Conservation (phyloP, 1,140 invertebrate species). For the Andrena cerasifolii region DNA sequence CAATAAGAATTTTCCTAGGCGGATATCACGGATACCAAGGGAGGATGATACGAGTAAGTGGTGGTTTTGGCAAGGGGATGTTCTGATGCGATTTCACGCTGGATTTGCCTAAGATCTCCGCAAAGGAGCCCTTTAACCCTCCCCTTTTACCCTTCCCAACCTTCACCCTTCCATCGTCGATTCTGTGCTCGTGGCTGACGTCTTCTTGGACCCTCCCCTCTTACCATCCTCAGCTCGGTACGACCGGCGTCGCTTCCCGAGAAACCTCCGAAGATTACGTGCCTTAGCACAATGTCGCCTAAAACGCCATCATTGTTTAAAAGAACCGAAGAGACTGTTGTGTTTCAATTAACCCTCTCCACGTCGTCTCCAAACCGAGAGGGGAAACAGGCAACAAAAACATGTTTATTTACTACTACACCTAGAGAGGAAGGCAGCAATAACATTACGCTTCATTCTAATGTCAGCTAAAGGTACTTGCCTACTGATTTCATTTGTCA, state of each 20-base stretch:
- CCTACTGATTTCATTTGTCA: too few species aligned
- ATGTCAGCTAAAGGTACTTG: too few species aligned
- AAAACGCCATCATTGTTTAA: conserved; percentile 64
- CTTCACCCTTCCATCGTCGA: conserved; percentile 66
- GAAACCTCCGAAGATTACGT: conserved; percentile 63
- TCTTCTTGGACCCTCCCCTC: conserved; percentile 49
- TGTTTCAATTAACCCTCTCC: conserved; percentile 62
- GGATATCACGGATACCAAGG: conserved; percentile 58
- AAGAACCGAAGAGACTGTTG: conserved; percentile 48
- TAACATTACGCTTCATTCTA: too few species aligned
- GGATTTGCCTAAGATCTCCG: conserved; percentile 83
- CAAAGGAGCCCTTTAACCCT: conserved; percentile 81
- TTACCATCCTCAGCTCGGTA: conserved; percentile 31
- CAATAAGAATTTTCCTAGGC: conserved; percentile 62
- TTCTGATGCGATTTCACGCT: conserved; percentile 82
- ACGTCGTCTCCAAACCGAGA: not conserved
- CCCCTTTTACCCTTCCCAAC: conserved; percentile 64
- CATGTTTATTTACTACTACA: too few species aligned
- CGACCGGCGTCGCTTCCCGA: conserved; percentile 56
- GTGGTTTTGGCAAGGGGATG: conserved; percentile 79
- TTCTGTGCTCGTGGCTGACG: conserved; percentile 54
- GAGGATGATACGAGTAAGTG: conserved; percentile 78
- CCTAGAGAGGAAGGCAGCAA: too few species aligned
- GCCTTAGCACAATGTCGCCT: conserved; percentile 60
- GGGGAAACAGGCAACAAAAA: not conserved